phyloP scores from a whole-genome alignment of 2,888 invertebrate genomes.

The Lypha dubia region DNA sequence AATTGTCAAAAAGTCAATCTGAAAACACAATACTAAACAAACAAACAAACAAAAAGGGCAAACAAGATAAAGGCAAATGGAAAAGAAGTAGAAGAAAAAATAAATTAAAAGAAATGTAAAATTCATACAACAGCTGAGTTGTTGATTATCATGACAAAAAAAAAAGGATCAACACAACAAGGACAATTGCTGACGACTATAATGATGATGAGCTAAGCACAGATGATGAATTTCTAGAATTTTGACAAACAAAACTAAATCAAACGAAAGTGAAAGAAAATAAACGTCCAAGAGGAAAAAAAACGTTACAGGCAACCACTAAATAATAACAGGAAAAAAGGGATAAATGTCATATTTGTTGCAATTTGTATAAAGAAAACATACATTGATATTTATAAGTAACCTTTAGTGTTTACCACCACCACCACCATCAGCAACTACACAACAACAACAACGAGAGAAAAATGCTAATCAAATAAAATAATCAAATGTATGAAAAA shows the following conservation, averaged over 20 bases:
- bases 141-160: conserved; percentile 72
- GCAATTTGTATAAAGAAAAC: conserved; percentile 71
- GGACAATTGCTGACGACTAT: conserved; percentile 66
- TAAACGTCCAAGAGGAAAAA: conserved; percentile 2
- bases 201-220: conserved; percentile 71
- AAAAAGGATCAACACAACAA: conserved; percentile 47
- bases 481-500: conserved; percentile 53
- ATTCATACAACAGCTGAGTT: conserved; percentile 69
- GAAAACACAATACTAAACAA: conserved; percentile 61
- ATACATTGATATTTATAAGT: conserved; percentile 39
- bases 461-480: conserved; percentile 56
- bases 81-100: conserved; percentile 4
- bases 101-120: conserved; percentile 33
- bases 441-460: not conserved
- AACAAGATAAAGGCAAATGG: conserved; percentile 62
- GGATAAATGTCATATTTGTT: conserved; percentile 75
- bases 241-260: conserved; percentile 58
- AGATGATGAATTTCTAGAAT: conserved; percentile 64
- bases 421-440: conserved; percentile 5
- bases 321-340: conserved; percentile 66
- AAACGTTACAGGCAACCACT: conserved; percentile 65
- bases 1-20: conserved; percentile 81
- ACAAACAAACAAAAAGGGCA: conserved; percentile 30
- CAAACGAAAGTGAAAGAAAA: not conserved
- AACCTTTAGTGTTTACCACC: conserved; percentile 43